Base-by-base conservation (phyloP, 2,888 invertebrate species). In the Drosophila pseudotakahashii region DNA sequence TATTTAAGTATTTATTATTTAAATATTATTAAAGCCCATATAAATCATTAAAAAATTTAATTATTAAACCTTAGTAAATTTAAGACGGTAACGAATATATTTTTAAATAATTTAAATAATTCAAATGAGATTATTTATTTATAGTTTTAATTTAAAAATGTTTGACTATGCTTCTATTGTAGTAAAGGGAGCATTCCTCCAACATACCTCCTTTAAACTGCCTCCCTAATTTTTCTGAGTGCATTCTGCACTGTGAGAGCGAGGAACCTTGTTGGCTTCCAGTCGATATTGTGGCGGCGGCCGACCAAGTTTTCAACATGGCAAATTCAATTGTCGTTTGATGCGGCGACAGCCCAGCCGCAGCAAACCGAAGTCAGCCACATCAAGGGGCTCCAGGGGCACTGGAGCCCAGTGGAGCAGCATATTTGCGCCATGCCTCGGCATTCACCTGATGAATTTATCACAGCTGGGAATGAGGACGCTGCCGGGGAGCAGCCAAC, bases 401-500 rank as follows among this genome's bases (percentile, higher is more conserved):
- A 52, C 5, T 30, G 19, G 10, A 37, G 34, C 59, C 37, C 47
- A 42, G 59, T 39, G 53, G 47, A 51, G 73, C 53, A 68, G 59
- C 79, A 85, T 81, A 87, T 77, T 87, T 87, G 88, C 73, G 63
- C 73, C 73, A 75, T 83, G 84, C 86, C 70, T 71, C 74, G 82
- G 87, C 78, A 89, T 90, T 89, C 90, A 89, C 89, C 90, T 90
- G 90, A 91, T 90, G 91, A 90, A 91, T 91, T 90, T 90, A 91
- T 90, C 81, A 78, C 82, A 82, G 77, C 70, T 54, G 71, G 59
- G 52, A 57, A 57, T 51, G 67, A 71, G 73, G 69, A 55, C 52
- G 37, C 47, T 39, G 36, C 73, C 54, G 54, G 45, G 44, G 3
- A 41, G 41, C 45, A 60, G 58, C 44, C 44, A 44, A 42, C 70